These are phyloP conservation scores for Scyliorhinus canicula DNA, from an alignment of 2,797 vertebrate species.

Conservation along the genomic window DNA sequence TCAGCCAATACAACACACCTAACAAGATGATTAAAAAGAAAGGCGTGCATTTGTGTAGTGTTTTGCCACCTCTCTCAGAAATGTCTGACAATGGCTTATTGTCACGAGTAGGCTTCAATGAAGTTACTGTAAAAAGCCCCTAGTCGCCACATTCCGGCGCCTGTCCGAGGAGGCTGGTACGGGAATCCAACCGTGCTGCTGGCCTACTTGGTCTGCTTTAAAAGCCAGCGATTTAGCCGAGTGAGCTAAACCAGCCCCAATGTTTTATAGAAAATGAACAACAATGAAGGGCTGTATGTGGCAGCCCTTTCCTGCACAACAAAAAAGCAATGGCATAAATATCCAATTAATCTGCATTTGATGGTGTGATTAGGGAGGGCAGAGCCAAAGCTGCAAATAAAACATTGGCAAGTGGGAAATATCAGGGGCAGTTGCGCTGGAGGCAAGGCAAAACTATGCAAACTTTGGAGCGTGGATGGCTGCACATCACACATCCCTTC, in stretches of 20 bases:
- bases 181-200: no score
- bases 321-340: neutral
- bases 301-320: neutral
- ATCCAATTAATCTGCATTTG: neutral
- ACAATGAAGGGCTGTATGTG: neutral
- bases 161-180: no score
- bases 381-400: neutral
- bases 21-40: neutral
- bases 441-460: neutral
- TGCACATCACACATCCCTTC: neutral
- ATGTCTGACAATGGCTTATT: no score
- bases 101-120: no score
- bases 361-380: no score
- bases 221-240: no score
- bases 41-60: neutral
- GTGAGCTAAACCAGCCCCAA: no score
- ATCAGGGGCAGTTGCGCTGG: neutral
- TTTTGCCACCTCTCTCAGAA: neutral
- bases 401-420: neutral
- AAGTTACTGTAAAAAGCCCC: no score
- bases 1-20: neutral
- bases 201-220: no score
- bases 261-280: neutral
- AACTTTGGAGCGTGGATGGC: neutral
- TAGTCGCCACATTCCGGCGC: no score